Evolutionary conservation across 2,113 vertebrate genomes (phyloP).

Genomic region (Phocoena sinus): DNA sequence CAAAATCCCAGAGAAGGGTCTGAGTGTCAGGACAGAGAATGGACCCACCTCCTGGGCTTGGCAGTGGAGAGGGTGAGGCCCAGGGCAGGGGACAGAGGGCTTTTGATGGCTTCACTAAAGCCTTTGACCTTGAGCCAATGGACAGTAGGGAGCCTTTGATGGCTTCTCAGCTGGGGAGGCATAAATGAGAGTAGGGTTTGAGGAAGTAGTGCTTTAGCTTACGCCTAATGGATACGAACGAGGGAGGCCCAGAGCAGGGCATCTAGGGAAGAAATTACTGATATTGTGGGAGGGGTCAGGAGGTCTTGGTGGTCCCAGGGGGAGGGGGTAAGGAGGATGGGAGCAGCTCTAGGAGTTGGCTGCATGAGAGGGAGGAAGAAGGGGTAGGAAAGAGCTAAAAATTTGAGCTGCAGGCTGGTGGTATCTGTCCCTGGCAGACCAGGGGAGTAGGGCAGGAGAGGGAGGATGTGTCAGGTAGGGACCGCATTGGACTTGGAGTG

Average conservation of each 20-base stretch:
- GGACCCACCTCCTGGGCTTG: neutral
- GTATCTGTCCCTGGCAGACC: neutral
- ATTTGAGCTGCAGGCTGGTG: neutral
- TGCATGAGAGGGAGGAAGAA: neutral
- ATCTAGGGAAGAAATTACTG: neutral
- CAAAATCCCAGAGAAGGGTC: neutral
- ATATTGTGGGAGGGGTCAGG: neutral
- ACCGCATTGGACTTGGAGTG: neutral
- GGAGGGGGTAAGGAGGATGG: neutral
- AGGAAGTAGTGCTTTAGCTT: neutral
- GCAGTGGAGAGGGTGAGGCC: neutral
- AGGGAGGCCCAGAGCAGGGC: neutral
- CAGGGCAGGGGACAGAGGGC: neutral
- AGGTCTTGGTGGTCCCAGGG: neutral
- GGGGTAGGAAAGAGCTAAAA: neutral
- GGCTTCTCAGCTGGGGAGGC: neutral
- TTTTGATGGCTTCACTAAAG: neutral
- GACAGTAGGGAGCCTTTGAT: neutral
- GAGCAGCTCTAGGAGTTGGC: neutral
- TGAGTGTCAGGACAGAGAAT: neutral
- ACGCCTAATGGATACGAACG: fast-evolving
- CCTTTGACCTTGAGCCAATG: neutral
- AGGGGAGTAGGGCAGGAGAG: neutral
- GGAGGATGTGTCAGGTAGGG: neutral
- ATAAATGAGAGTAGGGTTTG: neutral